Conservation (phyloP, 2,797 vertebrate species). For the Sebastes dallii region DNA sequence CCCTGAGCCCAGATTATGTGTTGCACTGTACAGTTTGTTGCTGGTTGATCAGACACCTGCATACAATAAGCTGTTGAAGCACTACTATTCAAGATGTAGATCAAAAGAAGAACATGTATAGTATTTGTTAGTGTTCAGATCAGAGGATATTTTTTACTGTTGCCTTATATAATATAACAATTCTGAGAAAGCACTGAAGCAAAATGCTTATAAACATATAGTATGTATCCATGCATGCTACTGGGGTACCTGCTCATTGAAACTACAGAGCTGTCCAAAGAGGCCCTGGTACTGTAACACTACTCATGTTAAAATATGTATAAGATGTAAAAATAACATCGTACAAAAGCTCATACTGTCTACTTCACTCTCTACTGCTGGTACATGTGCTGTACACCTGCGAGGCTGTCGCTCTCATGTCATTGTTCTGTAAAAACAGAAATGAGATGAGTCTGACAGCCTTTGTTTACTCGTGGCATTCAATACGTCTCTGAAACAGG, state of each 20-base stretch:
- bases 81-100: background rate
- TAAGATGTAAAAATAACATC: slow-evolving; percentile 11
- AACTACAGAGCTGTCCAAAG: background rate
- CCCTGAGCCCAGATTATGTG: background rate
- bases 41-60: background rate
- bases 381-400: slow-evolving; percentile 43
- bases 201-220: background rate
- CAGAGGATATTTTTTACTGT: background rate
- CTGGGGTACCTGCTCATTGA: background rate
- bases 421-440: slow-evolving; percentile 41
- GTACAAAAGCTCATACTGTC: background rate
- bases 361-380: slow-evolving; percentile 31
- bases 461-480: slow-evolving; percentile 45
- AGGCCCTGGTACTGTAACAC: background rate
- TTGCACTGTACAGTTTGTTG: background rate
- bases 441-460: slow-evolving; percentile 52
- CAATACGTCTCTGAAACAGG: slow-evolving; percentile 44
- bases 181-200: background rate
- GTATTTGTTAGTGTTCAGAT: slow-evolving; percentile 4
- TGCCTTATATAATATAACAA: background rate
- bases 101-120: background rate
- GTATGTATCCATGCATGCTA: background rate
- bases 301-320: slow-evolving; percentile 1
- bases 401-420: slow-evolving; percentile 37
- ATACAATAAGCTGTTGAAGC: background rate